phyloP scores from a whole-genome alignment of 2,888 invertebrate genomes.

The Neuroscelio doddi region DNA sequence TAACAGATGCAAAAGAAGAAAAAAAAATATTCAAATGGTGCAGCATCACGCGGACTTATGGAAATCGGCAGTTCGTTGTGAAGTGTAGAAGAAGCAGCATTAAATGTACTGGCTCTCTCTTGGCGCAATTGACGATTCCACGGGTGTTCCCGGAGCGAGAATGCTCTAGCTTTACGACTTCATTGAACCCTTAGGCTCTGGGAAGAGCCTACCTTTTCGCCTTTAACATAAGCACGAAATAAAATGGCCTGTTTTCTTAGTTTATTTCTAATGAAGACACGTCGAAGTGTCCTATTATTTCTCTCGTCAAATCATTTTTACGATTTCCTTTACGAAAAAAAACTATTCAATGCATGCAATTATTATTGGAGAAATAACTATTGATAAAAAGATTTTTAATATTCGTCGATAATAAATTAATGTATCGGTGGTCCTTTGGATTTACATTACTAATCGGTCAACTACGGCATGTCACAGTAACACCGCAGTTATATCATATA shows the following conservation, averaged over 20 bases:
- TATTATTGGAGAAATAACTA: too few species aligned
- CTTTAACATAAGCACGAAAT: conserved; percentile 1
- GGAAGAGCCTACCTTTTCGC: conserved; percentile 12
- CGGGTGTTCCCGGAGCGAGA: conserved; percentile 62
- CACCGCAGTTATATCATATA: too few species aligned
- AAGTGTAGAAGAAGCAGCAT: conserved; percentile 57
- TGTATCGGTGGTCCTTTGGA: too few species aligned
- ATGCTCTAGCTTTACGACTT: conserved; percentile 58
- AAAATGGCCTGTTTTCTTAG: conserved; percentile 1
- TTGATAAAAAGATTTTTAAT: too few species aligned
- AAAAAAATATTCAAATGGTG: background rate
- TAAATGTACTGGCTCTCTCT: conserved; percentile 64
- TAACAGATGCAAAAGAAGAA: conserved; percentile 14
- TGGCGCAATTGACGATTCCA: conserved; percentile 67
- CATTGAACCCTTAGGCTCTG: conserved; percentile 50
- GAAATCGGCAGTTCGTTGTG: conserved; percentile 53
- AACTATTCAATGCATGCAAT: too few species aligned
- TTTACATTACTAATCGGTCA: too few species aligned
- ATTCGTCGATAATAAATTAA: too few species aligned
- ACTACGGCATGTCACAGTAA: too few species aligned
- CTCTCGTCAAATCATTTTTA: too few species aligned
- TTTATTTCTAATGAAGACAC: conserved; percentile 1
- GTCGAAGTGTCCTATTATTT: conserved; percentile 17
- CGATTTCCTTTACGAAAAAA: too few species aligned
- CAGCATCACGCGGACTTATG: conserved; percentile 44